Percentiles rank a stretch among this genome's conserved stretches.
phyloP scores from a whole-genome alignment of 2,888 invertebrate genomes.

The Patella pellucida region DNA sequence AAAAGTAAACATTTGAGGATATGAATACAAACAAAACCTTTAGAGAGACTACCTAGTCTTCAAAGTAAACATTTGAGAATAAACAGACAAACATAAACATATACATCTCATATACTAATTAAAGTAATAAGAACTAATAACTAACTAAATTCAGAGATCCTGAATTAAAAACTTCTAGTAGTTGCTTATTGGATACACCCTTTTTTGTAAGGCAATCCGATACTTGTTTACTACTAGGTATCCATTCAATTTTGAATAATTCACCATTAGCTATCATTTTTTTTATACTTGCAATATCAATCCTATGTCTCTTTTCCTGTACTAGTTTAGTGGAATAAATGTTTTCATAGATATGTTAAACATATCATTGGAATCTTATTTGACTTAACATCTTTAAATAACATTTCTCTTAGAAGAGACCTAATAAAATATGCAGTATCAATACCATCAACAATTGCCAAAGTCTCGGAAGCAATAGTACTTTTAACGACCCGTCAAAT shows the following conservation, averaged over 20 bases:
- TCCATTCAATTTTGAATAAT: slow-evolving; percentile 25
- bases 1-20: too few relatives aligned
- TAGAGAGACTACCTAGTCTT: too few relatives aligned
- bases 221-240: slow-evolving; percentile 28
- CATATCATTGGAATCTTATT: too few relatives aligned
- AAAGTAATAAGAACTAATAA: too few relatives aligned
- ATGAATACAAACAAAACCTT: too few relatives aligned
- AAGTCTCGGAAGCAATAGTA: slow-evolving; percentile 37
- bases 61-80: too few relatives aligned
- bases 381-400: slow-evolving; percentile 12
- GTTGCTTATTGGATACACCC: slow-evolving; percentile 25
- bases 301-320: too few relatives aligned
- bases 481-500: slow-evolving; percentile 36
- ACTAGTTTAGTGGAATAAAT: too few relatives aligned
- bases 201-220: slow-evolving; percentile 33
- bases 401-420: slow-evolving; percentile 31
- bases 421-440: slow-evolving; percentile 32
- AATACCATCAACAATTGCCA: slow-evolving; percentile 32
- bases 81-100: too few relatives aligned
- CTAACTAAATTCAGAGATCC: slow-evolving; percentile 73
- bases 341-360: too few relatives aligned
- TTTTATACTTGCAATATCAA: too few relatives aligned
- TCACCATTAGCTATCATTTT: neutral
- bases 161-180: slow-evolving; percentile 25
- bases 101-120: too few relatives aligned